Evolutionary conservation across 2,888 invertebrate genomes (phyloP).

Genomic region (Eueremaeus valkanovi): DNA sequence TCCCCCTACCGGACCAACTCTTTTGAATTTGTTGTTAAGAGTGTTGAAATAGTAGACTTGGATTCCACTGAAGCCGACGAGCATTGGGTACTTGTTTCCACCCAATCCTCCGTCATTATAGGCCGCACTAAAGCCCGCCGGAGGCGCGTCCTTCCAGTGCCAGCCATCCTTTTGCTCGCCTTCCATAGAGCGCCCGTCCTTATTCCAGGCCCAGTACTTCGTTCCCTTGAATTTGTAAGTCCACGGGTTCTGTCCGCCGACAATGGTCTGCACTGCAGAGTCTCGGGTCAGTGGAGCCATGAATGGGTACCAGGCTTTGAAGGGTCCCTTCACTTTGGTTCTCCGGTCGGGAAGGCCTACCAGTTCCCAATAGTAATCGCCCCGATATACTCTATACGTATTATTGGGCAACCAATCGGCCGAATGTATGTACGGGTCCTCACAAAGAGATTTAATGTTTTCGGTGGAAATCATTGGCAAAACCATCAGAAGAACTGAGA

Average conservation of each 20-base stretch:
- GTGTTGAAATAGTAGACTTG: background rate
- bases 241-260: background rate
- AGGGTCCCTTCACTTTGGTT: background rate
- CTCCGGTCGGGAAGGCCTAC: background rate
- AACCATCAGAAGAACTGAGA: too few species aligned
- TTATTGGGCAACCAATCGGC: background rate
- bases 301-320: background rate
- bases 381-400: background rate
- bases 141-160: background rate
- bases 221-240: background rate
- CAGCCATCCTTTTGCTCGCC: background rate
- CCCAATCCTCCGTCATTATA: background rate
- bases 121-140: background rate
- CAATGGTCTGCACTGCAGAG: background rate
- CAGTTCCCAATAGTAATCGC: background rate
- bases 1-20: background rate
- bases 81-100: background rate
- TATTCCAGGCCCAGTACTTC: background rate
- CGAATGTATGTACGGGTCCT: background rate
- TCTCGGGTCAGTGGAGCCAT: background rate
- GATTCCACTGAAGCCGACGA: background rate
- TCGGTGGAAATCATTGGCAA: too few species aligned
- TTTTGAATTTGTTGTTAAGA: background rate
- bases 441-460: too few species aligned
- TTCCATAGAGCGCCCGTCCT: background rate